Conservation (phyloP, 2,797 vertebrate genomes). For the Ficedula albicollis region DNA sequence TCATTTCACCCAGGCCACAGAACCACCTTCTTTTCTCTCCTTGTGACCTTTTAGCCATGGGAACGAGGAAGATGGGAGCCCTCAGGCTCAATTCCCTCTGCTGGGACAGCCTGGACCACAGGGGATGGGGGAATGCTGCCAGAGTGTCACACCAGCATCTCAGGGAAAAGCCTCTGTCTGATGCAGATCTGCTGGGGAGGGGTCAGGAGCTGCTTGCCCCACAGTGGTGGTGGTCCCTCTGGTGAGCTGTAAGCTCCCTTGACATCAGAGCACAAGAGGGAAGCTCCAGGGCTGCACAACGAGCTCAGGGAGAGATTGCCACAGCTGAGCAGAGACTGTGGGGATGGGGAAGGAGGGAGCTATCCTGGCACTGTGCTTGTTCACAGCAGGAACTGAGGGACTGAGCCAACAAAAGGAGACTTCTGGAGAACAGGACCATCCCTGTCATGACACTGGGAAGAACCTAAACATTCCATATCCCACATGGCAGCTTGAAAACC, state of each 20-base stretch:
- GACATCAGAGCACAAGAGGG: slow-evolving; percentile 67
- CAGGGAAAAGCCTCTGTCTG: neutral
- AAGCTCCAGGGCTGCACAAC: slow-evolving; percentile 74
- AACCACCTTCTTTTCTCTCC: neutral
- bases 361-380: neutral
- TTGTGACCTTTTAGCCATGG: slow-evolving; percentile 40
- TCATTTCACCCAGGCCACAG: neutral
- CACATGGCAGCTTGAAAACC: neutral
- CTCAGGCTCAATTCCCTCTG: slow-evolving; percentile 62
- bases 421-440: neutral
- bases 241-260: slow-evolving; percentile 58
- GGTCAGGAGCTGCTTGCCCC: neutral
- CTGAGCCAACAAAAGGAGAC: neutral
- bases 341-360: neutral
- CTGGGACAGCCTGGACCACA: slow-evolving; percentile 30
- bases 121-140: neutral
- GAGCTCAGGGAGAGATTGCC: slow-evolving; percentile 68
- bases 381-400: neutral
- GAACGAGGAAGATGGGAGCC: slow-evolving; percentile 64
- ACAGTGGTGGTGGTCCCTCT: slow-evolving; percentile 61
- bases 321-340: slow-evolving; percentile 45
- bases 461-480: neutral
- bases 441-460: neutral
- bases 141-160: neutral
- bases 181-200: slow-evolving; percentile 17